Base-by-base conservation (phyloP, 1,140 invertebrate species). In the Ceratina australensis region DNA sequence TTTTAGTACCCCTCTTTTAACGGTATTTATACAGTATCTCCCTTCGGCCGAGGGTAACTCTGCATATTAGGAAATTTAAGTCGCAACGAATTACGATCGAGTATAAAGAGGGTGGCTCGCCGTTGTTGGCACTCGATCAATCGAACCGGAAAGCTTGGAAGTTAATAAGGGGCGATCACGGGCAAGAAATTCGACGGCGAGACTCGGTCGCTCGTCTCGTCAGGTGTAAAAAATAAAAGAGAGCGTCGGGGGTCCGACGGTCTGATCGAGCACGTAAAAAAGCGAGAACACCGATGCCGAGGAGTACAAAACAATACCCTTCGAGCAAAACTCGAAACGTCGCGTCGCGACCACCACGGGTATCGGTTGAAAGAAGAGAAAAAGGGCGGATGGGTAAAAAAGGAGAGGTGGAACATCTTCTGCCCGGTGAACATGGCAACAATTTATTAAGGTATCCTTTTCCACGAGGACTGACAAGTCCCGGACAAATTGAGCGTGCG, bases 371-470 rank as follows among this genome's bases (percentile, higher is more conserved):
- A 84, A 76, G 82, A 74, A 72, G 61, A 79, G 33, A 42, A 42
- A 42, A 42, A 42, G 33, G 5, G 33, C 2, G 33, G 5, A 42
- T n/a, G n/a, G n/a, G 33, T 5, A 42, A 42, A 42, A 42, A 42
- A 42, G 33, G 33, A 42, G 33, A 42, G 33, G 33, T 64, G 60
- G 63, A 84, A 73, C 71, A 57, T 57, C 47, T 71, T 49, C 10
- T 12, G 50, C 24, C 54, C 71, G 42, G 52, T 24, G 72, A 83
- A 85, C 79, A 84, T 72, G 82, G 79, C 79, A 79, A 84, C 82
- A 85, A 85, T 85, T 85, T 84, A 85, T 85, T 85, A 84, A 85
- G 83, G 82, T 82, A 84, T 84, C 82, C 82, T 82, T 84, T 84
- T 84, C 75, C 79, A 79, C 15, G 72, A 59, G 49, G 72, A 42